Evolutionary conservation across 2,888 invertebrate species (phyloP).

Genomic region (Tinea semifulvella): DNA sequence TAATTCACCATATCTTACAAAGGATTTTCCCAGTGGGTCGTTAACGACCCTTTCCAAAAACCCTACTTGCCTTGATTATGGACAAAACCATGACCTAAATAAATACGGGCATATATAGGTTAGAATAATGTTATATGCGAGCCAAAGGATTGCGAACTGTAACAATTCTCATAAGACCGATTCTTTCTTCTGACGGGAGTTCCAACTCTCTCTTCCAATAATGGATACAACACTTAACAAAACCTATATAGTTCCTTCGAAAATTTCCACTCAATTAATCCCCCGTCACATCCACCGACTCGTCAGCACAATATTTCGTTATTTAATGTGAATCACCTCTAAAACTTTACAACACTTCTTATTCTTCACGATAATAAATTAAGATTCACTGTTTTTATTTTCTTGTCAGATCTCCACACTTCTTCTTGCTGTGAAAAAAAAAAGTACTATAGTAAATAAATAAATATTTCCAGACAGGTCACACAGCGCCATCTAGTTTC

Average conservation of each 20-base stretch:
- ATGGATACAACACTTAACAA: slow-evolving; percentile 66
- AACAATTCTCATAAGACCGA: no score
- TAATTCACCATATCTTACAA: no score
- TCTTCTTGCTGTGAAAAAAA: slow-evolving; percentile 50
- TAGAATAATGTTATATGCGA: no score
- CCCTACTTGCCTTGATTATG: no score
- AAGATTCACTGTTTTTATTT: slow-evolving; percentile 53
- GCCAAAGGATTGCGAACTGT: no score
- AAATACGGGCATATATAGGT: no score
- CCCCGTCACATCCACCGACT: not conserved
- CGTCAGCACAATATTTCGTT: slow-evolving; percentile 1
- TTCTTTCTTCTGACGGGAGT: not conserved
- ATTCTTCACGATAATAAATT: slow-evolving; percentile 58
- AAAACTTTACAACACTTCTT: slow-evolving; percentile 31
- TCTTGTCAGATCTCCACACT: slow-evolving; percentile 32
- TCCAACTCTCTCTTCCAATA: slow-evolving; percentile 53
- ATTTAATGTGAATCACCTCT: slow-evolving; percentile 30
- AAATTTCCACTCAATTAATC: slow-evolving; percentile 6
- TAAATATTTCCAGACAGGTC: no score
- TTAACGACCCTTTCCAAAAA: no score
- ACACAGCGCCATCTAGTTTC: no score
- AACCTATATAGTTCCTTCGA: slow-evolving; percentile 20
- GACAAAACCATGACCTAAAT: no score
- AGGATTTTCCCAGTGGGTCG: no score
- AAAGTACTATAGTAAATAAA: slow-evolving; percentile 18